Percentiles rank a stretch among this genome's conserved stretches.
phyloP scores from a whole-genome alignment of 64 coral and sea anemone genomes.

The Montipora sp. region DNA sequence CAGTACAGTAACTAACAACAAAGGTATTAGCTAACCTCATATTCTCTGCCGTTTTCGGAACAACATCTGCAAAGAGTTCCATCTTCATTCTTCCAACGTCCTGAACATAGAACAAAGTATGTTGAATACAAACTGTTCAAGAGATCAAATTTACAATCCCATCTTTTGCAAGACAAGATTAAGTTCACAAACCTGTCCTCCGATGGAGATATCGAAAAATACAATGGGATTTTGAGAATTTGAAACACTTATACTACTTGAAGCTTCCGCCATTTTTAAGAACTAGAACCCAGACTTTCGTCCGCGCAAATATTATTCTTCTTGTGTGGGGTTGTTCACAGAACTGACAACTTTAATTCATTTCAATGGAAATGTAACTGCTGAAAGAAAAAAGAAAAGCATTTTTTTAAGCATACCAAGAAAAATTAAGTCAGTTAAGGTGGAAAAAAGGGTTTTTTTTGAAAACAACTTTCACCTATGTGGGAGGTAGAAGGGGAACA shows the following conservation, averaged over 20 bases:
- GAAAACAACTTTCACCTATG: too few species aligned
- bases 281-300: background rate
- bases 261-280: slow-evolving; percentile 73
- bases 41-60: slow-evolving; percentile 96
- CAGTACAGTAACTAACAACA: background rate
- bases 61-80: slow-evolving; percentile 93
- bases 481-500: too few species aligned
- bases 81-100: slow-evolving; percentile 97
- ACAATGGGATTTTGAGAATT: slow-evolving; percentile 83
- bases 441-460: too few species aligned
- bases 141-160: background rate
- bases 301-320: background rate
- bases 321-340: background rate
- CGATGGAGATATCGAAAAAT: slow-evolving; percentile 91
- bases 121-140: background rate
- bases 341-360: too few species aligned
- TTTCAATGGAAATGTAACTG: too few species aligned
- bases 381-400: too few species aligned
- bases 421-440: too few species aligned
- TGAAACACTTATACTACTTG: background rate
- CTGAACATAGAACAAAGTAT: slow-evolving; percentile 38
- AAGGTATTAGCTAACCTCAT: slow-evolving; percentile 59
- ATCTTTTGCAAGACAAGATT: background rate
- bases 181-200: slow-evolving; percentile 72
- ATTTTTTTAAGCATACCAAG: too few species aligned